Evolutionary conservation across 1,140 invertebrate genomes (phyloP).

Genomic region (Leptopilina boulardi): DNA sequence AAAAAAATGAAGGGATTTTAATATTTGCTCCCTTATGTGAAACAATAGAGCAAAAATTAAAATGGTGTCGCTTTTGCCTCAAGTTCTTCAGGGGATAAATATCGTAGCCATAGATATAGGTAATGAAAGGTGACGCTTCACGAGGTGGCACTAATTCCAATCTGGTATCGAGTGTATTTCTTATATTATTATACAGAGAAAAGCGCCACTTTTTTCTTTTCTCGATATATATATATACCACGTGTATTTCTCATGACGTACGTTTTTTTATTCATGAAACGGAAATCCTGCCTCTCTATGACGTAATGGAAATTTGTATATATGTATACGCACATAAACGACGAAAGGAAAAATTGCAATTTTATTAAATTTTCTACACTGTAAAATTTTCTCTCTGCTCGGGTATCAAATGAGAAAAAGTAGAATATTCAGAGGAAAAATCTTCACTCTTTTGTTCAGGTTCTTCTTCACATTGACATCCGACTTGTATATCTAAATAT

Average conservation of each 20-base stretch:
- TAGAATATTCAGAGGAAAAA: too few relatives aligned
- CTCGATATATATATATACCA: not conserved
- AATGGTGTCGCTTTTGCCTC: too few relatives aligned
- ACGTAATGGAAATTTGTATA: not conserved
- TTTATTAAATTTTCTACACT: not conserved
- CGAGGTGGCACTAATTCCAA: conserved; percentile 13
- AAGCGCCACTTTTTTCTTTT: not conserved
- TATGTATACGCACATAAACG: not conserved
- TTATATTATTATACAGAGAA: not conserved
- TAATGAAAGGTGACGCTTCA: conserved; percentile 12
- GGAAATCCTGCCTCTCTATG: not conserved
- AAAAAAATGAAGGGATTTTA: too few relatives aligned
- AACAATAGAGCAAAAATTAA: too few relatives aligned
- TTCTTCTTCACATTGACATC: too few relatives aligned
- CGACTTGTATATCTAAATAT: too few relatives aligned
- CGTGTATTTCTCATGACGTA: not conserved
- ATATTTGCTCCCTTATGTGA: too few relatives aligned
- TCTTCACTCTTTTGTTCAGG: too few relatives aligned
- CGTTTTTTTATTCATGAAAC: conserved; percentile 7
- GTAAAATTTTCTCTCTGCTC: not conserved
- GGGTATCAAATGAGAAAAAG: too few relatives aligned
- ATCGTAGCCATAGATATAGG: not conserved
- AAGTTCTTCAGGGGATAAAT: not conserved
- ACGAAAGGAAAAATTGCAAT: not conserved
- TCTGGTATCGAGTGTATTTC: not conserved